A percentile compares a stretch with the other conserved stretches of the same genome.
phyloP scores from a whole-genome alignment of 2,888 invertebrate genomes.

The Helleia helle region DNA sequence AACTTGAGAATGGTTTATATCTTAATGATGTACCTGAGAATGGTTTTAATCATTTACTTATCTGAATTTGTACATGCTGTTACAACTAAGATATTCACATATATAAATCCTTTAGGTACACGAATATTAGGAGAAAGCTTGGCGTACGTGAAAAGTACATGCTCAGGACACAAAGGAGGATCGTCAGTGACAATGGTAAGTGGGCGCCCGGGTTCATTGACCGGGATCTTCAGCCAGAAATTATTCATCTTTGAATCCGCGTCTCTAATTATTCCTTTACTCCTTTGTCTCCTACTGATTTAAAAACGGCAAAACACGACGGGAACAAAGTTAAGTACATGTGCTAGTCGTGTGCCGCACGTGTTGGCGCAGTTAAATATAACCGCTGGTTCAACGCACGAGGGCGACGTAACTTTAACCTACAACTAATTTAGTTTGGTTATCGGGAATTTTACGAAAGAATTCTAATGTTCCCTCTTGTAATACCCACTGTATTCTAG shows the following conservation, averaged over 20 bases:
- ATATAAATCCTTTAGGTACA: too few species aligned
- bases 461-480: background rate
- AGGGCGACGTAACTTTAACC: slow-evolving; percentile 53
- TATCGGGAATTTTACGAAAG: slow-evolving; percentile 1
- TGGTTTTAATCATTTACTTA: too few species aligned
- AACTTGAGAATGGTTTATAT: too few species aligned
- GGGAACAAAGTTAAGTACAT: slow-evolving; percentile 6
- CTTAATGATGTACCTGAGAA: too few species aligned
- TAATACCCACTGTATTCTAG: too few species aligned
- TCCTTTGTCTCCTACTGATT: background rate
- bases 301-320: background rate
- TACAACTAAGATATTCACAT: too few species aligned
- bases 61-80: too few species aligned
- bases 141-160: slow-evolving; percentile 37
- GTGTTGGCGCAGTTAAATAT: slow-evolving; percentile 69
- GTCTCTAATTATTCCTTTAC: slow-evolving; percentile 1
- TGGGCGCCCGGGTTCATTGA: slow-evolving; percentile 64
- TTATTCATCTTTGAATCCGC: slow-evolving; percentile 1
- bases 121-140: too few species aligned
- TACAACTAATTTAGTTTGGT: slow-evolving; percentile 35
- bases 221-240: slow-evolving; percentile 56
- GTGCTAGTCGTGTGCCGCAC: slow-evolving; percentile 47
- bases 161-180: slow-evolving; percentile 36
- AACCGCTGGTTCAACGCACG: slow-evolving; percentile 66
- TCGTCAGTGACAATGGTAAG: slow-evolving; percentile 53